Conservation (phyloP, 1,140 invertebrate genomes). For the Diorhabda elongata region DNA sequence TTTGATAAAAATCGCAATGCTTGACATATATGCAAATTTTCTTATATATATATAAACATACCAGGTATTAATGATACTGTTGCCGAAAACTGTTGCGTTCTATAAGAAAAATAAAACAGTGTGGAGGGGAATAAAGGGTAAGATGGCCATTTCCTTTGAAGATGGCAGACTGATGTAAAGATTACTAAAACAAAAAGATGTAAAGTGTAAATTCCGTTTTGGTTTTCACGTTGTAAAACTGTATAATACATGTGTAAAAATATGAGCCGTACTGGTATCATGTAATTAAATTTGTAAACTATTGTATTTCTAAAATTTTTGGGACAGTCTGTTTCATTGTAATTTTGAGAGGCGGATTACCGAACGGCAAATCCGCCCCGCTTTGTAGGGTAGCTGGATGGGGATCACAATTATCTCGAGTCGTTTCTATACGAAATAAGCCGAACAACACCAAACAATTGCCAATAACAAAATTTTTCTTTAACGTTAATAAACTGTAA, state of each 20-base stretch:
- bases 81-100: not conserved
- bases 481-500: no score
- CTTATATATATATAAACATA: not conserved
- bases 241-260: slow-evolving; percentile 49
- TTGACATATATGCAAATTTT: not conserved
- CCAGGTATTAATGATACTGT: not conserved
- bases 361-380: slow-evolving; percentile 24
- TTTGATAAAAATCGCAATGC: no score
- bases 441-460: not conserved
- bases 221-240: slow-evolving; percentile 44
- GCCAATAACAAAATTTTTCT: no score
- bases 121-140: slow-evolving; percentile 35
- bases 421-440: not conserved
- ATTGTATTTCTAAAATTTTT: slow-evolving; percentile 42
- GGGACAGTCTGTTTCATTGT: slow-evolving; percentile 41
- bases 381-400: slow-evolving; percentile 48
- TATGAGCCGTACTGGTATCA: slow-evolving; percentile 40
- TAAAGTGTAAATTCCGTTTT: slow-evolving; percentile 49
- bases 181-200: slow-evolving; percentile 44
- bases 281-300: slow-evolving; percentile 46
- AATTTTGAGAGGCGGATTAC: slow-evolving; percentile 23
- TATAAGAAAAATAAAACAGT: slow-evolving; percentile 16
- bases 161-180: slow-evolving; percentile 47
- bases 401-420: slow-evolving; percentile 39
- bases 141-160: slow-evolving; percentile 34